Evolutionary conservation across 1,140 invertebrate species (phyloP), one percentile per base, ranked within the genome.

Genomic region (Eriosoma lanigerum): DNA sequence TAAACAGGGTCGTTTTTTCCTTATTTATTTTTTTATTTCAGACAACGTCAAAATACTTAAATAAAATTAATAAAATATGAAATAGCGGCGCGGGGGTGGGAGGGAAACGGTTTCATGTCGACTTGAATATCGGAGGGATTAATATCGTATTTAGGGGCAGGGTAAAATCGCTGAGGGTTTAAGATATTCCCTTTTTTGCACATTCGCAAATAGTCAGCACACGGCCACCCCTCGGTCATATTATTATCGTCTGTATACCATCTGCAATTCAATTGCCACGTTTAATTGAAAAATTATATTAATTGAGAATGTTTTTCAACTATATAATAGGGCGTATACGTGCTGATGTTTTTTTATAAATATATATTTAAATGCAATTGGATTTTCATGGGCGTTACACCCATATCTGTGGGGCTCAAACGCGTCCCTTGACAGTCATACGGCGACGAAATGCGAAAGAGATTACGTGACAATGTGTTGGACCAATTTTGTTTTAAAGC

Each of bases 241-340:
- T 78, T 48, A 62, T 78, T 78, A 62, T 78, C 54, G 38, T 29
- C 8, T 9, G 75, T 56, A 62, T 78, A 78, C 75, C 75, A 78
- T 78, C 75, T 78, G 75, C 75, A 78, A 62, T 62, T 78, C 56
- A 60, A 62, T 78, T 46, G 50, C 52, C 73, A 21, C 52, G 54
- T 78, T 78, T 78, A 78, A 78, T 78, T 78, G 75, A 78, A 78
- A 78, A 78, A 78, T 78, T 78, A 78, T 78, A 78, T 78, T 78
- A 78, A 78, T 78, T 48, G 75, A 78, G 54, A 78, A 78, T 62
- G 52, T 78, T 56, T n/a, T 60, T 44, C 29, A 8, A 13, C 72
- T 15, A 38, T n/a, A n/a, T n/a, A n/a, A n/a, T 21, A 19, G 75
- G 54, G 56, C n/a, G 56, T 26, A 68, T 29, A 21, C 19, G 48